phyloP scores from a whole-genome alignment of 1,140 invertebrate genomes.

The Drosophila kanapiae region DNA sequence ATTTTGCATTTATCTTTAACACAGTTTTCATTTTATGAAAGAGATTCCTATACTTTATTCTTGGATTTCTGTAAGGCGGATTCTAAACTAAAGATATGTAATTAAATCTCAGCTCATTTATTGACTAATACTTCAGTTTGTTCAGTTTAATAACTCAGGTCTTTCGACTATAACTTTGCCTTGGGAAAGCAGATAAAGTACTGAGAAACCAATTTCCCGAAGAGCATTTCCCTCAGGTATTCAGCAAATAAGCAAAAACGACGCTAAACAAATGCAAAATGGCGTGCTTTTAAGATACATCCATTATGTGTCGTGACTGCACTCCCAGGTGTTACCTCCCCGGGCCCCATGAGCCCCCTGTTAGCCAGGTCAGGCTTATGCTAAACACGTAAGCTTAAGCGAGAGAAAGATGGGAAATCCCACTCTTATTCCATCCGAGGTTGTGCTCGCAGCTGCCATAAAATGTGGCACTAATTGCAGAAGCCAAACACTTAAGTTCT shows the following conservation, averaged over 20 bases:
- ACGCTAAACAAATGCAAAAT: conserved; percentile 60
- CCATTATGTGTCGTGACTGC: conserved; percentile 53
- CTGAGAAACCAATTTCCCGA: neutral
- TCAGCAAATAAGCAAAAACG: conserved; percentile 19
- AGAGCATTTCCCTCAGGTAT: conserved; percentile 4
- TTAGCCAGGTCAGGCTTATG: conserved; percentile 19
- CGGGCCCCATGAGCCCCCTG: neutral
- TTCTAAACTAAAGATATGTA: neutral
- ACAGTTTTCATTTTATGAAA: neutral
- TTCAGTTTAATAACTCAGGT: neutral
- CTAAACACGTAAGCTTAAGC: conserved; percentile 44
- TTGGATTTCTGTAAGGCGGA: too few species aligned
- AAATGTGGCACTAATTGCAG: conserved; percentile 73
- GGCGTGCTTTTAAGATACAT: conserved; percentile 57
- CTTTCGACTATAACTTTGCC: neutral
- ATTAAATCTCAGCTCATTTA: too few species aligned
- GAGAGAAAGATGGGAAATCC: conserved; percentile 11
- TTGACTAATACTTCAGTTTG: neutral
- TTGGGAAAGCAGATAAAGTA: neutral
- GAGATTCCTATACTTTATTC: neutral
- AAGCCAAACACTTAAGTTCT: conserved; percentile 40
- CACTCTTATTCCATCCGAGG: conserved; percentile 23
- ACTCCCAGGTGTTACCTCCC: conserved; percentile 13
- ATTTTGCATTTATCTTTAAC: neutral
- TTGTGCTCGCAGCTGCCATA: conserved; percentile 43